Conservation (phyloP, 2,113 vertebrate genomes). For the Nyctibius bracteatus region DNA sequence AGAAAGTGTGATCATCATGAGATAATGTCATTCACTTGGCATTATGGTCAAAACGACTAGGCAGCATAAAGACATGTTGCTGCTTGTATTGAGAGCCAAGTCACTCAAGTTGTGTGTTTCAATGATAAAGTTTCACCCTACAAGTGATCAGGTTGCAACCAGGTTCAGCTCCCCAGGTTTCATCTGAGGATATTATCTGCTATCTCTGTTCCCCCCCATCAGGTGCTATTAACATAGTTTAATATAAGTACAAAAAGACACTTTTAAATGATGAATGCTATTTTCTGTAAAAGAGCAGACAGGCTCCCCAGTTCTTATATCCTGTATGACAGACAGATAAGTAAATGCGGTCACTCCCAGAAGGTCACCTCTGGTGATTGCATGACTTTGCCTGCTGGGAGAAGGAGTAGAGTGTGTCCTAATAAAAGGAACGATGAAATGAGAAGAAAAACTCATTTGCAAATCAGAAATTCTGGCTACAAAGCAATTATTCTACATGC, state of each 20-base stretch:
- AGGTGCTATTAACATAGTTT: neutral
- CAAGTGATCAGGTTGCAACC: fast-evolving
- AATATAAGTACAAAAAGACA: neutral
- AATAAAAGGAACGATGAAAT: neutral
- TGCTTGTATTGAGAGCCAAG: neutral
- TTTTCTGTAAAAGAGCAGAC: neutral
- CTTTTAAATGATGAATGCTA: neutral
- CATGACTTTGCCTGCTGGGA: neutral
- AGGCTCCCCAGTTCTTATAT: neutral
- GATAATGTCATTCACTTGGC: constrained; percentile 28
- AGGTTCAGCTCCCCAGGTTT: neutral
- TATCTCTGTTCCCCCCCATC: neutral
- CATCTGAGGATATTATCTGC: neutral
- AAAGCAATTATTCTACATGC: neutral
- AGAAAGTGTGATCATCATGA: constrained; percentile 42
- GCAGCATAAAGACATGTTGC: neutral
- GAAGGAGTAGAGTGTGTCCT: neutral
- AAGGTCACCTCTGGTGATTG: neutral
- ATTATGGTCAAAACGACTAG: neutral
- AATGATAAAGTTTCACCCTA: neutral
- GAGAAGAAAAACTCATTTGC: neutral
- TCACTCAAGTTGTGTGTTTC: neutral
- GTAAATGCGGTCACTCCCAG: neutral
- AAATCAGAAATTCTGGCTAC: neutral
- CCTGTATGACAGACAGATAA: neutral